A percentile compares a stretch with the other conserved stretches of the same genome.
phyloP scores from a whole-genome alignment of 2,113 vertebrate species.

The Aleadryas rufinucha region DNA sequence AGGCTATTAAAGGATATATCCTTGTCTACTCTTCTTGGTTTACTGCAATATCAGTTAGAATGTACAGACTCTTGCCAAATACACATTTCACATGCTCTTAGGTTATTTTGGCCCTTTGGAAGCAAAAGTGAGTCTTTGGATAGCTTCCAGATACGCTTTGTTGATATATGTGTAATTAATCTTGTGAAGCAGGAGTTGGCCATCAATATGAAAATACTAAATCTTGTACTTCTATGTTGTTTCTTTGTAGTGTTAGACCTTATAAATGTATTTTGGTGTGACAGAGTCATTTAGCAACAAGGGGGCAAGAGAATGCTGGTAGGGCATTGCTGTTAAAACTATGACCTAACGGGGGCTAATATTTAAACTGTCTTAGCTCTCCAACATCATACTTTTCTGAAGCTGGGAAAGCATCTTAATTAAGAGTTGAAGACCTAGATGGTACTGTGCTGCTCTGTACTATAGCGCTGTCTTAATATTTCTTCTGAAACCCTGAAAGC shows the following conservation, averaged over 20 bases:
- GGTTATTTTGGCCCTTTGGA: not conserved
- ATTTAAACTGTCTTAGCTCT: not conserved
- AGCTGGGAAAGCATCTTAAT: not conserved
- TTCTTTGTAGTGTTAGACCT: not conserved
- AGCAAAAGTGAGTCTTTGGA: not conserved
- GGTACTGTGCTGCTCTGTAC: not conserved
- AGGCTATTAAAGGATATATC: not conserved
- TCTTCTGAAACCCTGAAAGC: not conserved
- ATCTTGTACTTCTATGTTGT: not conserved
- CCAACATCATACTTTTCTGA: not conserved
- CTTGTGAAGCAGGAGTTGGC: not conserved
- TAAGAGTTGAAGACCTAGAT: not conserved
- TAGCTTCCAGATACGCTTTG: not conserved
- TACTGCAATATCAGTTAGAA: not conserved
- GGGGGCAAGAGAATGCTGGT: not conserved
- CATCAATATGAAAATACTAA: not conserved
- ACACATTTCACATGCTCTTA: fast-evolving
- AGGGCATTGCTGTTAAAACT: not conserved
- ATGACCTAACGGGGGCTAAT: not conserved
- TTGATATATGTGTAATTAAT: not conserved
- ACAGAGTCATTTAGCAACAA: not conserved
- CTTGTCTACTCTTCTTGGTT: not conserved
- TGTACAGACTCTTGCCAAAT: not conserved
- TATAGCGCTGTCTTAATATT: not conserved
- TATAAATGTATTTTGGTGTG: not conserved